phyloP scores from a whole-genome alignment of 2,113 vertebrate genomes.

The Lethenteron reissneri region DNA sequence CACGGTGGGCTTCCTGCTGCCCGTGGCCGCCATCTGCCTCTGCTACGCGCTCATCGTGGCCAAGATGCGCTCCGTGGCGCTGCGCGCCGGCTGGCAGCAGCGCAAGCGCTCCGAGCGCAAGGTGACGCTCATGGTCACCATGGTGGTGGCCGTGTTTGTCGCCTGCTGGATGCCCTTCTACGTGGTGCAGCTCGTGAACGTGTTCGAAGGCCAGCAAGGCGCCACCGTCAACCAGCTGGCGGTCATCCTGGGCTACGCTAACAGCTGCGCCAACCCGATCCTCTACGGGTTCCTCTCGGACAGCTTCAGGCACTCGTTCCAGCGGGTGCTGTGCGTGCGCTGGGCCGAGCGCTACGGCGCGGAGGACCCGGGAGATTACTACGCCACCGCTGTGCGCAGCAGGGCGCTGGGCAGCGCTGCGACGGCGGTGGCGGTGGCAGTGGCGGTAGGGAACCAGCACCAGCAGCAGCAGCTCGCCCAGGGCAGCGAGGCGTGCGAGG shows the following conservation, averaged over 20 bases:
- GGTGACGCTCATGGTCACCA: slow-evolving; percentile 7
- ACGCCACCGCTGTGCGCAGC: slow-evolving; percentile 58
- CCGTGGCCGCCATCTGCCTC: slow-evolving; percentile 8
- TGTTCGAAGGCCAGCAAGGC: background rate
- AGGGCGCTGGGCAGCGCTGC: slow-evolving; percentile 18
- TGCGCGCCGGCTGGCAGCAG: slow-evolving; percentile 7
- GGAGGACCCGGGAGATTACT: slow-evolving; percentile 63
- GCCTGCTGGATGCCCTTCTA: slow-evolving; percentile 10
- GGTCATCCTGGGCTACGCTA: slow-evolving; percentile 9
- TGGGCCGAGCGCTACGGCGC: slow-evolving; percentile 51
- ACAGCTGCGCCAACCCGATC: slow-evolving; percentile 55
- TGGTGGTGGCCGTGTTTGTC: slow-evolving; percentile 7
- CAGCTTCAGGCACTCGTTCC: slow-evolving; percentile 67
- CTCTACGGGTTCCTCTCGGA: slow-evolving; percentile 67
- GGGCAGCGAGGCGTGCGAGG: too few relatives aligned
- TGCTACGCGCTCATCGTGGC: slow-evolving; percentile 8
- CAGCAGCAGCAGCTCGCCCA: too few relatives aligned
- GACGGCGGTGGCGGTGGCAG: too few relatives aligned
- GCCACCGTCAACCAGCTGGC: slow-evolving; percentile 6
- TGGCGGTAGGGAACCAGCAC: too few relatives aligned
- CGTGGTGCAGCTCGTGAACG: background rate
- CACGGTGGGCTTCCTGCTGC: slow-evolving; percentile 7
- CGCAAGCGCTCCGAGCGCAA: slow-evolving; percentile 7
- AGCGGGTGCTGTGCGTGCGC: slow-evolving; percentile 52
- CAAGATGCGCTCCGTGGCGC: background rate